Base-by-base conservation (phyloP, 37 sponge, comb jelly and placozoan genomes). In the Chondrosia reniformis region DNA sequence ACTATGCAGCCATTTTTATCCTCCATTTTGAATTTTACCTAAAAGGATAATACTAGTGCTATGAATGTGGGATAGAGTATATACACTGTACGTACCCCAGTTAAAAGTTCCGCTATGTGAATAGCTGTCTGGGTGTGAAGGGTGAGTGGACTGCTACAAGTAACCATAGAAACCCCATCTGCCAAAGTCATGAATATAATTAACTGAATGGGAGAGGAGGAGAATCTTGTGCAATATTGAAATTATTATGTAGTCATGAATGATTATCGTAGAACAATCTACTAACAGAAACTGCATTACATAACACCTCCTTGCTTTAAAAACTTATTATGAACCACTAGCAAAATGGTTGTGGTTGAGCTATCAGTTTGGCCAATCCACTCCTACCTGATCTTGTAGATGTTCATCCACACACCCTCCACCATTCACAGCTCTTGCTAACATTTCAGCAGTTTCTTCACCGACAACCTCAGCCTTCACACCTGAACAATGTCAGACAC, bases 101-200 rank as follows among this genome's bases (percentile, higher is more conserved):
- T 82, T 57, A 94, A 55, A 31, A 43, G 36, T 39, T 94, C 76
- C 0, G 79, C 87, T 1, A 97, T 31, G 65, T 93, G 81, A 31
- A 97, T 94, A 10, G 97, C 97, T 24, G 97, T 97, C 79, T 86
- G 34, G 28, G 97, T 94, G 87, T 97, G 97, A 4, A 97, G 92
- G 52, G 97, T 89, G 74, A 97, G 74, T 0, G 94, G 87, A 4
- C n/a, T n/a, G n/a, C 94, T 94, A 54, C 87, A 88, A 52, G 84
- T 75, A 8, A 97, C 55, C 6, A 25, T 41, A 8, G 97, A 97
- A 55, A 28, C 45, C 33, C 97, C 97, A 61, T 72, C 82, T 1
- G 94, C 94, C 78, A 97, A 86, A 13, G 93, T 92, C 94, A 94
- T 94, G 39, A 97, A 76, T 22, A 97, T 79, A 21, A 97, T 80